These are phyloP conservation scores for Ophion costatus DNA, from an alignment of 2,888 invertebrate species.

Conservation along the genomic window DNA sequence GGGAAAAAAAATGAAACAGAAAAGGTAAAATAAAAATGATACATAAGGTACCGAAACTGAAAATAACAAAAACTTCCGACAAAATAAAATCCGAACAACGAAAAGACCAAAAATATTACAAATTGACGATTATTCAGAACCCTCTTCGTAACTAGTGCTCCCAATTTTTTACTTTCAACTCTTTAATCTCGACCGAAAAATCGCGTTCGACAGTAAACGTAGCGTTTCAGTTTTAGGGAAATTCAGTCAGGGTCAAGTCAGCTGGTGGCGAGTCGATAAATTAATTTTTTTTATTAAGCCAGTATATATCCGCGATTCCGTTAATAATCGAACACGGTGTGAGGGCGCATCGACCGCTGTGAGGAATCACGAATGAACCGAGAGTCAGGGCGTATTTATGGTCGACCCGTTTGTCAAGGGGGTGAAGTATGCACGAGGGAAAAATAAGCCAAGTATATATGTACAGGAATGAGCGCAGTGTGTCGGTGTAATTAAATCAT, in stretches of 20 bases:
- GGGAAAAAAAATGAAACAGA: not conserved
- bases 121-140: not conserved
- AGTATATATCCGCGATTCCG: not conserved
- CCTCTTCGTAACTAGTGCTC: not conserved
- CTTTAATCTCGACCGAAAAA: no score
- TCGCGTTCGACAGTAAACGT: no score
- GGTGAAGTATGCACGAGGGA: slow-evolving; percentile 12
- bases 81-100: no score
- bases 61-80: not conserved
- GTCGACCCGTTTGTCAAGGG: slow-evolving; percentile 12
- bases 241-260: not conserved
- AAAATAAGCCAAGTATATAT: slow-evolving; percentile 60
- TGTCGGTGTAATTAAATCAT: slow-evolving; percentile 83
- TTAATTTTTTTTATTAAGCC: not conserved
- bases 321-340: slow-evolving; percentile 17
- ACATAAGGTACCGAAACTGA: not conserved
- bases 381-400: slow-evolving; percentile 22
- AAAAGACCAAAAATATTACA: not conserved
- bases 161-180: not conserved
- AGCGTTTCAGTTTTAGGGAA: not conserved
- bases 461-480: slow-evolving; percentile 67
- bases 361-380: slow-evolving; percentile 11
- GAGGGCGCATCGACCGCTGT: not conserved
- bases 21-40: not conserved
- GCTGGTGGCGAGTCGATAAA: not conserved